Evolutionary conservation across 1,140 invertebrate genomes (phyloP).

Genomic region (Drosophila orena): DNA sequence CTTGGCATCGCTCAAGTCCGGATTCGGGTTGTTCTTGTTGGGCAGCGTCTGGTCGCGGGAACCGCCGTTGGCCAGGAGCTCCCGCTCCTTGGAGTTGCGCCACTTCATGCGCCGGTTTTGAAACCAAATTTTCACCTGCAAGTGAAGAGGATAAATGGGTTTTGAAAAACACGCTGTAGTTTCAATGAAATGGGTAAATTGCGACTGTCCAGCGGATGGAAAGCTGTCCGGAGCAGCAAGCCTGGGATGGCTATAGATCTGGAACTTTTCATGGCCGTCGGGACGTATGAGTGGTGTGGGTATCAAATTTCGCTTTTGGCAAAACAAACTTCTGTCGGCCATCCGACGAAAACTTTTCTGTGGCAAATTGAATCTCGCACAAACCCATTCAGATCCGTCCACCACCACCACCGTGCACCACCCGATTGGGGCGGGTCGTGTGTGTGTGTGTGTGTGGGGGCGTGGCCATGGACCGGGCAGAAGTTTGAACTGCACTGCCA

Average conservation of each 20-base stretch:
- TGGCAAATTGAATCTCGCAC: slow-evolving; percentile 53
- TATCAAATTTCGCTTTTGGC: slow-evolving; percentile 38
- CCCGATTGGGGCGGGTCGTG: slow-evolving; percentile 30
- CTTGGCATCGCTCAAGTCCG: slow-evolving; percentile 96
- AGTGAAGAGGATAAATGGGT: slow-evolving; percentile 69
- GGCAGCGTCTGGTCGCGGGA: slow-evolving; percentile 97
- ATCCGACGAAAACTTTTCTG: slow-evolving; percentile 60
- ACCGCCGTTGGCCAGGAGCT: slow-evolving; percentile 95
- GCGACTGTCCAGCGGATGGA: slow-evolving; percentile 48
- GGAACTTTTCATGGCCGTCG: slow-evolving; percentile 65
- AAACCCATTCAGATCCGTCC: background rate
- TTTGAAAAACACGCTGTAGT: background rate
- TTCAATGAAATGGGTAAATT: slow-evolving; percentile 63
- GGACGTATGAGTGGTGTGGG: slow-evolving; percentile 17
- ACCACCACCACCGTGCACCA: no score
- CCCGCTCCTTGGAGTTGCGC: slow-evolving; percentile 98
- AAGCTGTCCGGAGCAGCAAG: slow-evolving; percentile 50
- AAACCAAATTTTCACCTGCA: slow-evolving; percentile 98
- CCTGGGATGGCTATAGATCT: slow-evolving; percentile 4
- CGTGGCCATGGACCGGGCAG: slow-evolving; percentile 52
- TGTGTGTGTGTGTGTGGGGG: slow-evolving; percentile 72
- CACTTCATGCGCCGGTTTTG: slow-evolving; percentile 98
- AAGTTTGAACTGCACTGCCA: slow-evolving; percentile 79
- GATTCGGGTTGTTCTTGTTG: slow-evolving; percentile 98
- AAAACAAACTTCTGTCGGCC: slow-evolving; percentile 50